Evolutionary conservation across 2,888 invertebrate genomes (phyloP), one percentile per base, ranked within the genome.

Genomic region (Chymomyza procnemis): DNA sequence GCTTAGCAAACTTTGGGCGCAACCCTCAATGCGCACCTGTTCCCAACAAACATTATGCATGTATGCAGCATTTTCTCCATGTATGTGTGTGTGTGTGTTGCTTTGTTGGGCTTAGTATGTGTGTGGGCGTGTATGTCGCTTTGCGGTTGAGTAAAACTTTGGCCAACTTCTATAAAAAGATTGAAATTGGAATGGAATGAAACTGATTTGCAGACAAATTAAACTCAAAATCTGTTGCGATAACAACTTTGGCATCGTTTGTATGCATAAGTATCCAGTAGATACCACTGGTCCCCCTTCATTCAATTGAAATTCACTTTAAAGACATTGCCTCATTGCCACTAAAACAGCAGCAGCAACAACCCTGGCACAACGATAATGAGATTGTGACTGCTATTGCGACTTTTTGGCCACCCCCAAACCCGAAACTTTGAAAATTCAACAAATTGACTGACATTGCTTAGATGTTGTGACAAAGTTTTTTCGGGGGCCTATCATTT

Each of bases 291-390:
- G 66, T 48, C 64, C 52, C 66, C n/a, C n/a, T n/a, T n/a, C n/a
- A n/a, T n/a, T n/a, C 73, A 79, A 79, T 79, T 75, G 73, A 76
- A 79, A 73, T 67, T 68, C 58, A 41, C 71, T 26, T 83, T 76
- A 80, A 83, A 73, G 69, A 70, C 57, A 71, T 69, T 72, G 12
- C 3, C 12, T 74, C 65, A 19, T 9, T 69, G 73, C 73, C 67
- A 64, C 70, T 69, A 4, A 19, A 48, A 48, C 16, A 48, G n/a
- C 69, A 50, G 69, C 67, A 64, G 61, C 61, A 9, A 22, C 61
- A 9, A 22, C 2, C 18, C 52, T 52, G 9, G 14, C 19, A 21
- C 18, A 54, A 54, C 30, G 46, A 65, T 80, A 81, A 81, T 81
- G 47, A 73, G 85, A 80, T 85, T 80, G 26, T 22, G 4, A 22